Percentiles rank a stretch among this genome's conserved stretches.
Conservation (phyloP, 2,113 vertebrate species). For the Myrmophylax atrothorax region DNA sequence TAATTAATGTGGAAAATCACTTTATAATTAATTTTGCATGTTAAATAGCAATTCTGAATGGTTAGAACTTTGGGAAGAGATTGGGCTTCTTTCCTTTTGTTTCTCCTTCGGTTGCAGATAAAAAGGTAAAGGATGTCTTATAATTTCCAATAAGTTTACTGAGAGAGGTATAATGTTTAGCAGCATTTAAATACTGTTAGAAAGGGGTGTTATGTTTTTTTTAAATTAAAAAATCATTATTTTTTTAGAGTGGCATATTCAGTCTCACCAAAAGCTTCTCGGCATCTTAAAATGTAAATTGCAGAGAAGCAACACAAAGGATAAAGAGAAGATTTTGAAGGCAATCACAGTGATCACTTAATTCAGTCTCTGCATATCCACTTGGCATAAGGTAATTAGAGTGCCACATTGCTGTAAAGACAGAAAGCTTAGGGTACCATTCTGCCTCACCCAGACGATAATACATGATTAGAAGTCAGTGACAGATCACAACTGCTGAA, state of each 20-base stretch:
- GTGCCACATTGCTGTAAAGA: slow-evolving; percentile 84
- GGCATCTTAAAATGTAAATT: slow-evolving; percentile 86
- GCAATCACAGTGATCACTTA: slow-evolving; percentile 86
- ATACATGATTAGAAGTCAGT: slow-evolving; percentile 99
- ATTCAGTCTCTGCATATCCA: slow-evolving; percentile 87
- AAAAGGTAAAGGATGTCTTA: slow-evolving; percentile 2
- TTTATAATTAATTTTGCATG: slow-evolving; percentile 18
- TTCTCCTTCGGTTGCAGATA: slow-evolving; percentile 1
- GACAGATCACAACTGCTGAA: slow-evolving; percentile 97
- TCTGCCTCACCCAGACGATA: slow-evolving; percentile 91
- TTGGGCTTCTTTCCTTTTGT: slow-evolving; percentile 6
- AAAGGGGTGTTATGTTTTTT: neutral
- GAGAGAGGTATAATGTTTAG: slow-evolving; percentile 4
- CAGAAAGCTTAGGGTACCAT: slow-evolving; percentile 87
- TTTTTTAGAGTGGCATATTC: slow-evolving; percentile 75
- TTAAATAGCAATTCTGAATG: slow-evolving; percentile 16
- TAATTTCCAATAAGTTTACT: slow-evolving; percentile 63
- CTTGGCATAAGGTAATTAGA: slow-evolving; percentile 91
- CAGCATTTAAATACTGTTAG: slow-evolving; percentile 44
- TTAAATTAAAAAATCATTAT: slow-evolving; percentile 68
- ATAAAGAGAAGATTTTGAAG: slow-evolving; percentile 85
- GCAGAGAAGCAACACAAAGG: slow-evolving; percentile 81
- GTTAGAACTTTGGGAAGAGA: slow-evolving; percentile 26
- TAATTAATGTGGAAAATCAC: neutral
- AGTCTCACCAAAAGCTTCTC: slow-evolving; percentile 73